Evolutionary conservation across 1,140 invertebrate species (phyloP), one percentile per base, ranked within the genome.

Genomic region (Diachasmimorpha longicaudata): DNA sequence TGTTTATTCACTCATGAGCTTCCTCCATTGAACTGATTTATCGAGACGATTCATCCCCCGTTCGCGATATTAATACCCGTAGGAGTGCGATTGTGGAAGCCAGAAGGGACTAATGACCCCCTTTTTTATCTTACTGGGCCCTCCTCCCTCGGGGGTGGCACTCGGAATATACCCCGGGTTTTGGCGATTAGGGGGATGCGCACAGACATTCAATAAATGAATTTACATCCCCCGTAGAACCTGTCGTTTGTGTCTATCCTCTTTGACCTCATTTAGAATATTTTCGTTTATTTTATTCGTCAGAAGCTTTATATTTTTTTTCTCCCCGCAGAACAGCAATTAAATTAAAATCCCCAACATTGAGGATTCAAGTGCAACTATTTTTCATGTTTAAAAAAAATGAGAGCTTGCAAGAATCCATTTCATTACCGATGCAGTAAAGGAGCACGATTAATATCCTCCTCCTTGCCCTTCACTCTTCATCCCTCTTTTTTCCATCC

Each of bases 1-100:
- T 78, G 80, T 80, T 81, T 80, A 80, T 80, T 81, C 77, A 79
- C 72, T 78, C 73, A 44, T 76, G 69, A 66, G 68, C 72, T 68
- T 37, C 21, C 21, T 46, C 16, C 63, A 31, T 52, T 63, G 21
- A 63, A 63, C 31, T 63, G 58, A 63, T 63, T 63, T 63, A 63
- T 63, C 23, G 58, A 25, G 19, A 63, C 23, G 23, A 42, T 46
- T 6, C 52, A 39, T 23, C 36, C 71, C 31, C 31, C 19, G 8
- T 31, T 58, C 9, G 31, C 37, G 70, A n/a, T 63, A 63, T 63
- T 63, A 23, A 63, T 55, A 16, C 48, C 44, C 23, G 23, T 55
- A 48, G 19, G 16, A 48, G 31, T 55, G 31, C 16, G 52, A 16
- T 16, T n/a, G 19, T 25, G 55, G 44, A 31, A 36, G 23, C 31